These are phyloP conservation scores for Mellilla xanthometata DNA, from an alignment of 2,888 invertebrate genomes.

Conservation along the genomic window DNA sequence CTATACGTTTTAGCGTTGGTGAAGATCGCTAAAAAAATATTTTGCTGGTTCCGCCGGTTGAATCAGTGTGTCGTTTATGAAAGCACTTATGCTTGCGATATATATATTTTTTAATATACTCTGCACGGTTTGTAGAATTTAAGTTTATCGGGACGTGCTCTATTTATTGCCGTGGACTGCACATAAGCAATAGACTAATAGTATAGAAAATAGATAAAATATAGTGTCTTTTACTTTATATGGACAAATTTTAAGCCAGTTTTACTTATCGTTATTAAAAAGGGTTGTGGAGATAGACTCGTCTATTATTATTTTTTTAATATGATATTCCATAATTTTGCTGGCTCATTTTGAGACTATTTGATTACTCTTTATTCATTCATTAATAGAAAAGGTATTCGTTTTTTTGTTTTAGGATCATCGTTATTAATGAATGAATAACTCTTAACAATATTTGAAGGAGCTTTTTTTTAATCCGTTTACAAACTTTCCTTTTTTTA, in stretches of 20 bases:
- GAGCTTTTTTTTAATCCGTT: constrained; percentile 37
- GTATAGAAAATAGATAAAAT: constrained; percentile 16
- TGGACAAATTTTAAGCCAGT: constrained; percentile 21
- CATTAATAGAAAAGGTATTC: constrained; percentile 14
- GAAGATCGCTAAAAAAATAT: too few species aligned
- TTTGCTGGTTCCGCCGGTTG: too few species aligned
- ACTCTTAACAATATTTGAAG: constrained; percentile 44
- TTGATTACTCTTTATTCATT: constrained; percentile 20
- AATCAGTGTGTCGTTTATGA: too few species aligned
- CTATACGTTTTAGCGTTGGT: too few species aligned
- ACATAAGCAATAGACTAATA: constrained; percentile 14
- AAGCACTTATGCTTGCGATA: too few species aligned
- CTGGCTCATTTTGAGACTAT: constrained; percentile 25
- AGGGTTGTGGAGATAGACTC: constrained; percentile 80
- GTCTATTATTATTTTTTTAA: constrained; percentile 34
- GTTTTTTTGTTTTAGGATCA: not conserved
- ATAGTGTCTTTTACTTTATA: constrained; percentile 21
- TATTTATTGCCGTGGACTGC: constrained; percentile 12
- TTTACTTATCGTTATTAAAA: constrained; percentile 30
- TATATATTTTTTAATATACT: too few species aligned
- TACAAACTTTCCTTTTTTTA: constrained; percentile 21
- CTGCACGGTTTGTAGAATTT: not conserved
- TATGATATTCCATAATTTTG: constrained; percentile 10
- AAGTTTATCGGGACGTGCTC: constrained; percentile 4
- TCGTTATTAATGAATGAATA: constrained; percentile 10